Conservation (phyloP, 2,113 vertebrate species). For the Cryptotis parvus region DNA sequence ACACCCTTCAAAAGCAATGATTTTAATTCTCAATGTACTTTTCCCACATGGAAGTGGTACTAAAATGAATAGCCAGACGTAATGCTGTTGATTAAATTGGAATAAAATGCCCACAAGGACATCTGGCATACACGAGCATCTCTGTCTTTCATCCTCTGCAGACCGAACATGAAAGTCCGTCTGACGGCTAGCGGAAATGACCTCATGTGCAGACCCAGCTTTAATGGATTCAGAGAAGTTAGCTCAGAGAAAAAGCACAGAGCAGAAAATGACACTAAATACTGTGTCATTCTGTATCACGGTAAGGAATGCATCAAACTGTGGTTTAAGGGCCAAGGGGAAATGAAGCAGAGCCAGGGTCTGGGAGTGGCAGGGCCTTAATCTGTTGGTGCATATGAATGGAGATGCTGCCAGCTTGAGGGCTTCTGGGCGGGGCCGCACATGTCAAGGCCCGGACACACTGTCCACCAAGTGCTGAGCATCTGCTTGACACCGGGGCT, state of each 20-base stretch:
- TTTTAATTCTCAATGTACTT: constrained; percentile 26
- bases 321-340: neutral
- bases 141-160: neutral
- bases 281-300: neutral
- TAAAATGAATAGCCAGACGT: constrained; percentile 51
- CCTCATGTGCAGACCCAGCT: neutral
- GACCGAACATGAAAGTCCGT: neutral
- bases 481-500: neutral
- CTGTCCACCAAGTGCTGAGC: neutral
- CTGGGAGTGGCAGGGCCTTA: neutral
- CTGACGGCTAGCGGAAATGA: neutral
- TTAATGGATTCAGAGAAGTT: constrained; percentile 1
- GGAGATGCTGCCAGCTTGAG: neutral
- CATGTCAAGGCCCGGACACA: neutral
- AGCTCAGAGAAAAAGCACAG: neutral
- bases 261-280: neutral
- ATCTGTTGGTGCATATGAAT: neutral
- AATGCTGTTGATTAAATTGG: constrained; percentile 23
- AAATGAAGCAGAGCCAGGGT: neutral
- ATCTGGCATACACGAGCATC: neutral
- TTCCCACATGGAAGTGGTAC: neutral
- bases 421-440: rapidly evolving
- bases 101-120: neutral
- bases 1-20: constrained; percentile 5
- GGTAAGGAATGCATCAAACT: neutral